Conservation (phyloP, 2,113 vertebrate species). For the Rostratula benghalensis region DNA sequence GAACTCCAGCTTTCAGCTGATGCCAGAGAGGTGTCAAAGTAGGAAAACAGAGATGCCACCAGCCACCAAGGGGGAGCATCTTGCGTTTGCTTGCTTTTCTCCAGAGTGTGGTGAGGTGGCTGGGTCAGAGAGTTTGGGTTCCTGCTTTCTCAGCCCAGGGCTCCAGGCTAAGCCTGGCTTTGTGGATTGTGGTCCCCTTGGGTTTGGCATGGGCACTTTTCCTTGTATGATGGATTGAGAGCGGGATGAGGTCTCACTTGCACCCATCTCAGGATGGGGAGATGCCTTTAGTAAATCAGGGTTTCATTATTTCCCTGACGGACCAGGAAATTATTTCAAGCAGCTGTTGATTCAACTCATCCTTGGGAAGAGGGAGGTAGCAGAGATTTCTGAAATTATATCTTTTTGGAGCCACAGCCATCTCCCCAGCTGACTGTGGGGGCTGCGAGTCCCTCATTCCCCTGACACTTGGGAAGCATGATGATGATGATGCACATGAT, state of each 20-base stretch:
- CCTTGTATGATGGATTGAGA: neutral
- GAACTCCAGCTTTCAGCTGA: neutral
- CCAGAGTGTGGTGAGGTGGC: neutral
- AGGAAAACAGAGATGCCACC: neutral
- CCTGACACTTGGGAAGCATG: neutral
- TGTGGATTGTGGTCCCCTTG: neutral
- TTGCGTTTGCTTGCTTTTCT: neutral
- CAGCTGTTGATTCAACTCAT: neutral
- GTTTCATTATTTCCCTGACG: neutral
- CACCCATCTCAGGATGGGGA: neutral
- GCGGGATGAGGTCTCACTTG: neutral
- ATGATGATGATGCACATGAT: too few species aligned
- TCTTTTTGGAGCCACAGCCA: neutral
- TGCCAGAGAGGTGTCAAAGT: neutral
- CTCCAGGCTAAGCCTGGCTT: neutral
- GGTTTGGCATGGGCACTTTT: neutral
- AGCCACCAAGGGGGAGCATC: fast-evolving
- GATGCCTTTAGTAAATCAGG: neutral
- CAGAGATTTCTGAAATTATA: neutral
- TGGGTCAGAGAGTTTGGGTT: neutral
- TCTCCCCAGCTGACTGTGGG: neutral
- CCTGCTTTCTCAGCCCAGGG: neutral
- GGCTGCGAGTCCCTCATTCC: neutral
- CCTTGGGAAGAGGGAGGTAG: neutral
- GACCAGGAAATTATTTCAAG: neutral